phyloP scores from a whole-genome alignment of 2,113 vertebrate species.

The Telmatochromis sp. region DNA sequence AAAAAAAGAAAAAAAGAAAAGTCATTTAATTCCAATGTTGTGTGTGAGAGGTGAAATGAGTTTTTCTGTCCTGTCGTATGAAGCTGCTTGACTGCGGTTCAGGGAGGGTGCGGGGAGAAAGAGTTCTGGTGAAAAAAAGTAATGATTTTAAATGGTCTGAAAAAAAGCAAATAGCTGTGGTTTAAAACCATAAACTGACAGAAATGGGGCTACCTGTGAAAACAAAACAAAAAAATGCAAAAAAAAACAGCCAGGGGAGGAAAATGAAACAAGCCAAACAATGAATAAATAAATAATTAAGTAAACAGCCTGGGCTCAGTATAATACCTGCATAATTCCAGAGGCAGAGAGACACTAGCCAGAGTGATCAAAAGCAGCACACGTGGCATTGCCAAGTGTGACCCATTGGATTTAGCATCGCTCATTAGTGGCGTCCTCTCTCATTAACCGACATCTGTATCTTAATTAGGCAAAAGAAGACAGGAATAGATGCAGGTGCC shows the following conservation, averaged over 20 bases:
- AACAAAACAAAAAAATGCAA: background rate
- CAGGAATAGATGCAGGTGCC: slow-evolving; percentile 39
- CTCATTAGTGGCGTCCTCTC: slow-evolving; percentile 45
- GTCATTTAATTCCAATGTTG: slow-evolving; percentile 37
- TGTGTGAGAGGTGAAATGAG: slow-evolving; percentile 42
- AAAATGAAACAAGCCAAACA: slow-evolving; percentile 2
- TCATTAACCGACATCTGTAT: slow-evolving; percentile 59
- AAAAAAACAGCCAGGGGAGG: background rate
- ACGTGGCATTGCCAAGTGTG: slow-evolving; percentile 39
- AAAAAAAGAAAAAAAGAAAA: background rate
- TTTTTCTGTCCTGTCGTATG: slow-evolving; percentile 39
- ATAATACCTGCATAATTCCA: background rate
- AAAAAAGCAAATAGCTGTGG: background rate
- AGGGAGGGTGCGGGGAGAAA: background rate
- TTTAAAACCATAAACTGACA: background rate
- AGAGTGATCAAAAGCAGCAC: slow-evolving; percentile 33
- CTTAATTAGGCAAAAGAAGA: slow-evolving; percentile 53
- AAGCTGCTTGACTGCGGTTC: background rate
- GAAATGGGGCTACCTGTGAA: background rate
- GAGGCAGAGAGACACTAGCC: background rate
- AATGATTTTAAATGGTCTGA: background rate
- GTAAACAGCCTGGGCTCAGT: background rate
- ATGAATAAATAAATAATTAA: background rate
- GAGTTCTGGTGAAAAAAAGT: background rate
- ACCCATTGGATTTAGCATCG: slow-evolving; percentile 40